Evolutionary conservation across 1,140 invertebrate genomes (phyloP).

Genomic region (Aphidius ervi): DNA sequence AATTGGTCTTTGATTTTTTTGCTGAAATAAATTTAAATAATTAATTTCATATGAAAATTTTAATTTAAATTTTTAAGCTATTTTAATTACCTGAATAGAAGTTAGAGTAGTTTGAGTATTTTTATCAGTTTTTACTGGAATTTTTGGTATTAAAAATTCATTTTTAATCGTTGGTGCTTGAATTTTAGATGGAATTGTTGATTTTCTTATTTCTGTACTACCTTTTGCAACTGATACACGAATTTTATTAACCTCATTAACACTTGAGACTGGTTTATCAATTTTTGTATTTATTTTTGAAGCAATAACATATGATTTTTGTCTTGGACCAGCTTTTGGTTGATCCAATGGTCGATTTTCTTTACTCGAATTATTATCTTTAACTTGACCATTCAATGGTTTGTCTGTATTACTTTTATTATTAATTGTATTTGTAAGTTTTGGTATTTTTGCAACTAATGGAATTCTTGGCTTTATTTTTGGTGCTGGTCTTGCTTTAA

Average conservation of each 20-base stretch:
- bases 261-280: background rate
- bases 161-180: too few relatives aligned
- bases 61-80: background rate
- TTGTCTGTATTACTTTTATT: background rate
- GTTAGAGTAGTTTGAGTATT: too few relatives aligned
- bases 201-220: too few relatives aligned
- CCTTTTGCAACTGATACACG: too few relatives aligned
- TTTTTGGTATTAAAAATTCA: too few relatives aligned
- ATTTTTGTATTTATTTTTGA: background rate
- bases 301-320: background rate
- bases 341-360: too few relatives aligned
- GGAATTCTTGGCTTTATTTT: slow-evolving; percentile 10
- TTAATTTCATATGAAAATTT: background rate
- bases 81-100: too few relatives aligned
- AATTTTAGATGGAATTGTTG: too few relatives aligned
- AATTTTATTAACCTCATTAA: background rate
- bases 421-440: background rate
- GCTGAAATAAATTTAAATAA: background rate
- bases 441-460: background rate
- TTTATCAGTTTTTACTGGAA: too few relatives aligned
- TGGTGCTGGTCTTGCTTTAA: slow-evolving; percentile 24
- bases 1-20: slow-evolving; percentile 22
- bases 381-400: background rate
- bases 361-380: background rate
- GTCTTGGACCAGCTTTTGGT: background rate